Evolutionary conservation across 2,113 vertebrate genomes (phyloP).

Genomic region (Poeciliopsis occidentalis): DNA sequence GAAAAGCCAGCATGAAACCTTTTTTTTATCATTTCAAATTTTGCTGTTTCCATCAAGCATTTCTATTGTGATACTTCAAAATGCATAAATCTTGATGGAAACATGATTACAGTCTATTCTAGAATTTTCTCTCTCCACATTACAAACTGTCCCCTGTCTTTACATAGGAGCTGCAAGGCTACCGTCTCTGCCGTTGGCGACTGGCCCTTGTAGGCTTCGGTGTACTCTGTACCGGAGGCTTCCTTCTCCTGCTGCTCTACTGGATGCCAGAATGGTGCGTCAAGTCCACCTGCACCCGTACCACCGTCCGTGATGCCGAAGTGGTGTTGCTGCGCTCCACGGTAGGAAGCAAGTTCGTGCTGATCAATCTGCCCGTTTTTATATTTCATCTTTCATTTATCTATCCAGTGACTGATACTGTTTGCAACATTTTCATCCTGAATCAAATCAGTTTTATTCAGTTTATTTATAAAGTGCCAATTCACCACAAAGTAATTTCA

Average conservation of each 20-base stretch:
- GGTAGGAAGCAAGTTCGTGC: constrained; percentile 66
- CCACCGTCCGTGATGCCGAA: constrained; percentile 84
- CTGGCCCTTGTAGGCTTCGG: constrained; percentile 86
- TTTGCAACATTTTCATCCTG: not conserved
- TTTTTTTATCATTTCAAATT: too few relatives aligned
- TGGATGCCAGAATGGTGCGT: constrained; percentile 99
- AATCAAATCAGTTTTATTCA: too few relatives aligned
- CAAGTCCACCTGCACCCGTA: constrained; percentile 88
- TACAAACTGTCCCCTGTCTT: not conserved
- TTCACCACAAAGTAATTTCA: too few relatives aligned
- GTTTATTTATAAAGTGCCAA: too few relatives aligned
- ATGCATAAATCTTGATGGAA: too few relatives aligned
- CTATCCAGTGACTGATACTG: not conserved
- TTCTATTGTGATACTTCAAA: too few relatives aligned
- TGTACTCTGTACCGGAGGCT: constrained; percentile 90
- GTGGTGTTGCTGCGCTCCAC: constrained; percentile 93
- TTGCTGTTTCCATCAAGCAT: too few relatives aligned
- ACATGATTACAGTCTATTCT: not conserved
- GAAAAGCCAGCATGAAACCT: too few relatives aligned
- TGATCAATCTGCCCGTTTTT: not conserved
- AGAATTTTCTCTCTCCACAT: not conserved
- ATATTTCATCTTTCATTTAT: not conserved
- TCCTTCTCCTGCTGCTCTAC: constrained; percentile 96
- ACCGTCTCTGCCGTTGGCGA: constrained; percentile 90
- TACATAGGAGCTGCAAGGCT: constrained; percentile 90